Base-by-base conservation (phyloP, 2,113 vertebrate species). In the Petromus typicus region DNA sequence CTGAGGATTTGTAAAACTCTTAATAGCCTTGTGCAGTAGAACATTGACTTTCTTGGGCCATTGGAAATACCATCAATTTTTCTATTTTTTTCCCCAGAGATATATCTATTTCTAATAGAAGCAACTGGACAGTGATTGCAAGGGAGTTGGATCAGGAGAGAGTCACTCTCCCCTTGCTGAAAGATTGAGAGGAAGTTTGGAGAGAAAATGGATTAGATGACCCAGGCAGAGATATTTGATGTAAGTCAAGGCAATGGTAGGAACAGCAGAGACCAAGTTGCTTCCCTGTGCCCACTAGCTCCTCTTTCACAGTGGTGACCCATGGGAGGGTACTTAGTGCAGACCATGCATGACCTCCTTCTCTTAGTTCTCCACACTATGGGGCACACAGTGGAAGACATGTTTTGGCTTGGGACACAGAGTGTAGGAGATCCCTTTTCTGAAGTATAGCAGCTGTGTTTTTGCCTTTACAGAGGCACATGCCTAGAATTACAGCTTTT, bases 401-500 rank as follows among this genome's bases (percentile, higher is more conserved):
- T 34, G 0, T 25, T 87, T 69, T n/a, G 25, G 40, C 86, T 34
- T 64, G 11, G 40, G 71, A 59, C 54, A 85, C 32, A 48, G 9
- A 56, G 48, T 94, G n/a, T 34, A n/a, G 17, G 75, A 64, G 83
- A 82, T 61, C 43, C 66, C 13, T 76, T 95, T 90, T 73, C 43
- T 78, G 40, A 48, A 54, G 69, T n/a, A 30, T 11, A 94, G 81
- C 91, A 88, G 56, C 91, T 97, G 82, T 95, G 66, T 88, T 96
- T 80, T 40, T 90, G 75, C 75, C 92, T 85, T 63, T 63, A 59
- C 59, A 96, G 85, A 92, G 71, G 71, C 88, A 97, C 86, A 78
- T 66, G 48, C 75, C 91, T 79, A 48, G 93, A 81, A 96, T 95
- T 94, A 84, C 45, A 95, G 89, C 64, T 63, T 88, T 94, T 96